Evolutionary conservation across 1,140 invertebrate genomes (phyloP), one percentile per base, ranked within the genome.

Genomic region (Platyscapa corneri): DNA sequence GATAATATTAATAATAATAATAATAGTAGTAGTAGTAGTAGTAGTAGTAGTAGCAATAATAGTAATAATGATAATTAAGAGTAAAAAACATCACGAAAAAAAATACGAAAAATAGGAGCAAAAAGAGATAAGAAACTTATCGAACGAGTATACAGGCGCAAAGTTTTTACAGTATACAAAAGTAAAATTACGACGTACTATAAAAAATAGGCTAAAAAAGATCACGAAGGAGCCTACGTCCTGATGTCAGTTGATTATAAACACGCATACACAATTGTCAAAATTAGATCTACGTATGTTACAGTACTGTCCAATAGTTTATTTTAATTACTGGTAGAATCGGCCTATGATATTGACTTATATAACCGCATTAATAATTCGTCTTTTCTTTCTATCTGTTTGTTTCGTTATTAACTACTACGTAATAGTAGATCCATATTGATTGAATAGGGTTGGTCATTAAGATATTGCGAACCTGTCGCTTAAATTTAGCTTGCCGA

Each of bases 401-500:
- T 79, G 83, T 83, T n/a, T 86, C 72, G 76, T 83, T 86, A 83
- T 86, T 83, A 83, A 86, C 85, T 83, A 83, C 85, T 86, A 86
- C 75, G 65, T 49, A 79, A 79, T 86, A 86, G 85, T 86, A 86
- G 85, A 83, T 78, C 49, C 49, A 30, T 83, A 86, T 86, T 83
- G 81, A 86, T 86, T 86, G 85, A 83, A 86, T 83, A 79, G 81
- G 75, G 80, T 86, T 86, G 85, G 85, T 86, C 85, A 80, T 86
- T 18, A 80, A 46, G 65, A 83, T 74, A 83, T 56, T 81, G 86
- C 86, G 86, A 86, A 78, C 86, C 82, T 86, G 86, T 84, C 86
- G 86, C 86, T 81, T 84, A 49, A 86, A 86, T 86, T 86, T 83
- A 83, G 76, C 46, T 77, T 77, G 42, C 76, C 74, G 74, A 86